Evolutionary conservation across 2,113 vertebrate species (phyloP), one percentile per base, ranked within the genome.

Genomic region (Actinemys pallida): DNA sequence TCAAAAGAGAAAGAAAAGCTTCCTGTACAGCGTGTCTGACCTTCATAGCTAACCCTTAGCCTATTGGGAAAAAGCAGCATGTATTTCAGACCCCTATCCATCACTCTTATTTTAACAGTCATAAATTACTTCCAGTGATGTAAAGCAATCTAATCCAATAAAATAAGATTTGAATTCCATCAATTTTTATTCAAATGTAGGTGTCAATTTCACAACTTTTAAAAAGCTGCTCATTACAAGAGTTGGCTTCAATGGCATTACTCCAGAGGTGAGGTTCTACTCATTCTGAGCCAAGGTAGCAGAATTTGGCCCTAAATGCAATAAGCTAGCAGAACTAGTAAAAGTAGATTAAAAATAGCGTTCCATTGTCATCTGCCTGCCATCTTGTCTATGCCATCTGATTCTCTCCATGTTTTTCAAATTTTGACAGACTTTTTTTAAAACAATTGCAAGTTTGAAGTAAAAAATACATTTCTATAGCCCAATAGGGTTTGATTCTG

Each of bases 61-160:
- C 93, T 92, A 47, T 13, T 62, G 95, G 85, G 90, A 85, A 92
- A 95, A 94, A 95, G 89, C 80, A 97, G 87, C 88, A 91, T 86
- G 65, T 62, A 95, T 93, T 95, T 86, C 83, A 87, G 90, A 57
- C 54, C 52, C 86, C 20, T 90, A 96, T 95, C 96, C 95, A 97
- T 96, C 97, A 94, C 87, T 92, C 72, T 91, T 94, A 88, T 91
- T 97, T 97, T 94, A 89, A 93, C 89, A 87, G 83, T 82, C 90
- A 97, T 95, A 97, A 98, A 97, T 97, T 97, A 97, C 52, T 94
- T 96, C 35, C 81, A 86, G 84, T 75, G 89, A 93, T 95, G 93
- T 94, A 98, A 98, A 97, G 90, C 95, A 97, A 96, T 97, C 96
- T 95, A 96, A 97, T 95, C 94, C 89, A 97, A 95, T 56, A 62